Base-by-base conservation (phyloP, 1,140 invertebrate genomes). In the Medauroidea extradentata region DNA sequence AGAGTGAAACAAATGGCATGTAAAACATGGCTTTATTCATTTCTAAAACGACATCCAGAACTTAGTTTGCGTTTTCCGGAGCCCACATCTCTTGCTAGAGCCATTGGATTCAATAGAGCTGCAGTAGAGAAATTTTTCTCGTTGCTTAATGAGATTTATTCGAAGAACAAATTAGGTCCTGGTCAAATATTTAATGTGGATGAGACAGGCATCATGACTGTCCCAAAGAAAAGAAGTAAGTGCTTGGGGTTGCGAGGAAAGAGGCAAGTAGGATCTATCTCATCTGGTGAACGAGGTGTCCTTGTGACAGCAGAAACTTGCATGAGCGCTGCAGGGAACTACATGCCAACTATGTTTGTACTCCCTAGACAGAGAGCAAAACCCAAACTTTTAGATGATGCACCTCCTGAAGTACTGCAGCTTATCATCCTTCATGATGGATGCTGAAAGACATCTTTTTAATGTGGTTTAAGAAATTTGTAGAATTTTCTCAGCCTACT, bases 181-280 rank as follows among this genome's bases (percentile, higher is more conserved):
- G 42, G 53, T 44, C 34, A 64, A 44, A 71, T 74, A 39, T 74
- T 64, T 59, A 76, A 76, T 57, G 63, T 71, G 23, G 78, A 80
- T 76, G 58, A 65, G 49, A 71, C 62, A 9, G 71, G 69, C 3
- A 38, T 70, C 18, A 69, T 61, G 11, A 69, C 67, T 21, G 69
- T 73, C 57, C 18, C 50, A 53, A 34, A 39, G 29, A 49, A 69
- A 62, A 39, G 38, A 61, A 54, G 14, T 67, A 41, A 62, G 60
- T 39, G 42, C 9, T 24, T 60, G 14, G 58, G 38, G 18, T 9
- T 25, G 13, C 2, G 23, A 27, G 58, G 16, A 5, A 63, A 54
- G 60, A 69, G 66, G 41, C 67, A 71, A 62, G 67, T 71, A 11
- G 70, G 67, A 41, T 11, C 27, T 44, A 24, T 65, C 14, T 62